A percentile compares a stretch with the other conserved stretches of the same genome.
These are phyloP conservation scores for Melinaea menophilus DNA, from an alignment of 2,888 invertebrate genomes.

Conservation along the genomic window DNA sequence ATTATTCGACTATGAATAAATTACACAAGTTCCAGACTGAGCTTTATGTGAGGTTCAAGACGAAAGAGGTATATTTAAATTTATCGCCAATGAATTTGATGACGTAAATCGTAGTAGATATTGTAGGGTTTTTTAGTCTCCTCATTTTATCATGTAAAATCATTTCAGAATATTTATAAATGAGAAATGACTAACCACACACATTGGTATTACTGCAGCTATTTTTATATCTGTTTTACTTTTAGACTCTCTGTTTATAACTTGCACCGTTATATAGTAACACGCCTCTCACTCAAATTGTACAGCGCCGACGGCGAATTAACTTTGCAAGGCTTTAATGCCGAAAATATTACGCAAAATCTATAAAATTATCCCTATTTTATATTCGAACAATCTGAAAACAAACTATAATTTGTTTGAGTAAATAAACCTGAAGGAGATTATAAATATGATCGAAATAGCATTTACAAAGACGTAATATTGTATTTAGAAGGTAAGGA, in stretches of 20 bases:
- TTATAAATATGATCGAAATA: neutral
- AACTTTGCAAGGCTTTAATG: constrained; percentile 50
- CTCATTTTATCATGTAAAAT: too few species aligned
- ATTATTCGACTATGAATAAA: constrained; percentile 77
- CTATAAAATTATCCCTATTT: too few species aligned
- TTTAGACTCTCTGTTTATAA: constrained; percentile 23
- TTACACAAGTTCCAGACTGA: constrained; percentile 53
- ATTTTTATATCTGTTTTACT: neutral
- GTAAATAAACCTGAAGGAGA: neutral
- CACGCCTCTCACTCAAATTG: constrained; percentile 54
- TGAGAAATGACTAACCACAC: too few species aligned
- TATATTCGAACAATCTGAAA: constrained; percentile 26
- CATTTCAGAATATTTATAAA: too few species aligned
- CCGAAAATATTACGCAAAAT: too few species aligned
- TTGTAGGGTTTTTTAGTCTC: too few species aligned
- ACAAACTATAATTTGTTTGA: constrained; percentile 10
- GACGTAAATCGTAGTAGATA: too few species aligned
- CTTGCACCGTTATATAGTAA: constrained; percentile 59
- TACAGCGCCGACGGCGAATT: constrained; percentile 52
- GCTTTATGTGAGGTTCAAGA: constrained; percentile 43
- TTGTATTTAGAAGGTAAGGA: neutral
- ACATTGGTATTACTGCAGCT: neutral
- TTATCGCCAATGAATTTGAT: too few species aligned
- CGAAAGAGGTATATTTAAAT: constrained; percentile 16
- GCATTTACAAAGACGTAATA: neutral